Conservation (phyloP, 1,140 invertebrate genomes). For the Glomeris maerens region DNA sequence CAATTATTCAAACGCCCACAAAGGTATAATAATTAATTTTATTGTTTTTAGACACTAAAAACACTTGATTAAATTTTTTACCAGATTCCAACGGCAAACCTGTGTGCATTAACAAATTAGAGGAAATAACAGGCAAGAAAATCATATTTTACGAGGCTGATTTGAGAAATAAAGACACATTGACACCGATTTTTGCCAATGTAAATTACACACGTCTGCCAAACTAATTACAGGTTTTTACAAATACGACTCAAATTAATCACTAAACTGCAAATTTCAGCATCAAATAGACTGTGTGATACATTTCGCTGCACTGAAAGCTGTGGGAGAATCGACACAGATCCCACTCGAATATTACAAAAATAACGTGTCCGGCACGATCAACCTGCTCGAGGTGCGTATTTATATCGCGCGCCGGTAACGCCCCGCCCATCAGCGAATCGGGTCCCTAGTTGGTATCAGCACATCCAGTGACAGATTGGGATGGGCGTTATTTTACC, state of each 20-base stretch:
- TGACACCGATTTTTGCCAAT: conserved; percentile 56
- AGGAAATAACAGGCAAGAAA: conserved; percentile 60
- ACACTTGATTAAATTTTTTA: conserved; percentile 12
- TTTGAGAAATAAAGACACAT: conserved; percentile 48
- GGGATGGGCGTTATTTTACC: no score
- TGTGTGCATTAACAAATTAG: conserved; percentile 59
- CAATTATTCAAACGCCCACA: conserved; percentile 64
- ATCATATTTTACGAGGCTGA: conserved; percentile 64
- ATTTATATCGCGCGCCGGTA: no score
- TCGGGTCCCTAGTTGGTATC: no score
- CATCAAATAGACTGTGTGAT: conserved; percentile 79
- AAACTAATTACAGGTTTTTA: no score
- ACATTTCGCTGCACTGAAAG: conserved; percentile 96
- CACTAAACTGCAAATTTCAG: no score
- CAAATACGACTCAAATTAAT: no score
- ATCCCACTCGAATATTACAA: conserved; percentile 76
- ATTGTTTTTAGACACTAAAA: conserved; percentile 7
- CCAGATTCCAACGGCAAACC: conserved; percentile 23
- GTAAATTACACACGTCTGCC: no score
- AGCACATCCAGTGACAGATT: no score
- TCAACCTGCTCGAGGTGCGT: conserved; percentile 83
- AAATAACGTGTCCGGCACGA: conserved; percentile 83
- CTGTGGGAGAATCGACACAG: conserved; percentile 88
- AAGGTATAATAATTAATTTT: conserved; percentile 33
- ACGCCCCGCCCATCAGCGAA: no score